Evolutionary conservation across 2,888 invertebrate genomes (phyloP), one percentile per base, ranked within the genome.

Genomic region (Clivina fossor): DNA sequence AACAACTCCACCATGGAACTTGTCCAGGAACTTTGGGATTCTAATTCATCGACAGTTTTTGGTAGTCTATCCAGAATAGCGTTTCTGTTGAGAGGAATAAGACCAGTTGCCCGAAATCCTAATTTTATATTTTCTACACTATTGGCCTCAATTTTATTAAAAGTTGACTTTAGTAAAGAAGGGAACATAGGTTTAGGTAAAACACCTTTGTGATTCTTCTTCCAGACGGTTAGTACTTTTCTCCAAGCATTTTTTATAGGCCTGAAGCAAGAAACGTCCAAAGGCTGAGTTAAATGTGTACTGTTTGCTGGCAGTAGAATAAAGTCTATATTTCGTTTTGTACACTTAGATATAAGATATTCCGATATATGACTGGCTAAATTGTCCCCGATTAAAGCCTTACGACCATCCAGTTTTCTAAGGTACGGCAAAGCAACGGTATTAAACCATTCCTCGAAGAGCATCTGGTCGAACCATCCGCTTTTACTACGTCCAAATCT

Each of bases 321-420:
- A 50, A 68, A 65, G 4, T 32, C 37, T 30, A 69, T 68, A 46
- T 65, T 49, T 41, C 65, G 58, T 18, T 63, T 50, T 58, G 64
- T 53, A 55, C 68, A 69, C 15, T 48, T n/a, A 24, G 60, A 7
- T 2, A 69, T 20, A 40, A 67, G 61, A 8, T 55, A 44, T 13
- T 19, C 26, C 41, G 46, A 60, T 11, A 65, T 33, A 30, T 69
- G 66, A 46, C 55, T 41, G 37, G 60, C 26, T 44, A 69, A 47
- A 57, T 68, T 69, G 56, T 71, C 64, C 67, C 68, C 53, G n/a
- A 70, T 61, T 5, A 66, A 15, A 19, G 64, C 61, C 49, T 65
- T 66, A 11, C 9, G 57, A 9, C 65, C 66, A 13, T 15, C 35
- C 24, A 55, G 49, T 46, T 61, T 58, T 57, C 61, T 58, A 18